These are phyloP conservation scores for Chelonus formosanus DNA, from an alignment of 2,888 invertebrate genomes.

Conservation along the genomic window DNA sequence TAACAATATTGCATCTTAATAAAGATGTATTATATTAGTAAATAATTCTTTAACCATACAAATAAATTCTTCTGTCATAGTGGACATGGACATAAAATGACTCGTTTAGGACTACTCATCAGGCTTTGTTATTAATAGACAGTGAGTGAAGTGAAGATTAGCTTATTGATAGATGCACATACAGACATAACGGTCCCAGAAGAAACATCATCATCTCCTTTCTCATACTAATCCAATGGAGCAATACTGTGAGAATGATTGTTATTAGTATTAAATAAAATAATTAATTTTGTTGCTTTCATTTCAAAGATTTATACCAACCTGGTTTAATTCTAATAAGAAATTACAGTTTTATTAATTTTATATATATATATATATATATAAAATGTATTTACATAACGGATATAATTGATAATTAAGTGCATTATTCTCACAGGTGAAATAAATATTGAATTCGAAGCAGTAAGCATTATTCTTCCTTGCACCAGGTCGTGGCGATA, in stretches of 20 bases:
- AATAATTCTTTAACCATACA: too few species aligned
- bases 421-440: not conserved
- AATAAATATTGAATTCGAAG: not conserved
- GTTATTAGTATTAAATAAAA: not conserved
- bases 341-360: too few species aligned
- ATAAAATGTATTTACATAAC: not conserved
- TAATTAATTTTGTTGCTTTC: not conserved
- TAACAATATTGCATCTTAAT: too few species aligned
- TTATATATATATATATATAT: too few species aligned
- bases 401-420: too few species aligned
- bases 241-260: constrained; percentile 1
- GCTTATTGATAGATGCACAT: constrained; percentile 8
- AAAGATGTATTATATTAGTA: too few species aligned
- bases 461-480: not conserved
- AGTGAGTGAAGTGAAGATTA: not conserved
- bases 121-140: constrained; percentile 9
- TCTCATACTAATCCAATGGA: constrained; percentile 5
- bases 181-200: constrained; percentile 5
- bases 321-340: too few species aligned
- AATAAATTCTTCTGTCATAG: too few species aligned
- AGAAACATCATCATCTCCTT: not conserved
- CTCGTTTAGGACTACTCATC: not conserved
- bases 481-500: not conserved
- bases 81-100: not conserved
- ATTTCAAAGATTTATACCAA: not conserved